These are phyloP conservation scores for Seira musarum DNA, from an alignment of 2,888 invertebrate genomes.

Conservation along the genomic window DNA sequence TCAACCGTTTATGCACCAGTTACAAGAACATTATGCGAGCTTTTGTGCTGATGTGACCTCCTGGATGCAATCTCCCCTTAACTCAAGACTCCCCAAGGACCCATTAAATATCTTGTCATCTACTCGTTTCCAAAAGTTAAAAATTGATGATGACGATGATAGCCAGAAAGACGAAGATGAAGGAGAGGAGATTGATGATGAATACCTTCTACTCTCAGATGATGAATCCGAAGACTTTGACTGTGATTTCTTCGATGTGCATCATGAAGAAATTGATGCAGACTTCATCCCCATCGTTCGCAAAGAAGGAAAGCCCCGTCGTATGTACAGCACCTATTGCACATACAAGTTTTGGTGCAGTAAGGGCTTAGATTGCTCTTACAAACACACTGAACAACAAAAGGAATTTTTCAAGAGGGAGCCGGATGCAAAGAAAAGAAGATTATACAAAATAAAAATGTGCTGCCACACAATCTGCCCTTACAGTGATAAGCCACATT, in stretches of 20 bases:
- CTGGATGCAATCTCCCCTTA: conserved; percentile 33
- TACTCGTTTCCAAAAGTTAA: conserved; percentile 29
- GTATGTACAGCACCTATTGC: conserved; percentile 53
- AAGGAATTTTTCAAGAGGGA: conserved; percentile 59
- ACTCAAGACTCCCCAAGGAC: background rate
- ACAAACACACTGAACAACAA: conserved; percentile 55
- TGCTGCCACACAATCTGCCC: conserved; percentile 35
- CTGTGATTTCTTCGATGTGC: conserved; percentile 40
- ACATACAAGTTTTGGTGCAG: conserved; percentile 55
- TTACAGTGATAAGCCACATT: conserved; percentile 41
- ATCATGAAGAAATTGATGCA: conserved; percentile 26
- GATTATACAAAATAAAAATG: conserved; percentile 51
- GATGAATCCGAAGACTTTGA: conserved; percentile 47
- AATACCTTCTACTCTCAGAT: conserved; percentile 18
- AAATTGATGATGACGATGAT: conserved; percentile 6
- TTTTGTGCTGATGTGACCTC: conserved; percentile 27
- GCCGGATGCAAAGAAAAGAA: conserved; percentile 35
- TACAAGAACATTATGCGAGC: conserved; percentile 23
- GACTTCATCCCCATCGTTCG: conserved; percentile 39
- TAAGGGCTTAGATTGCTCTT: conserved; percentile 48
- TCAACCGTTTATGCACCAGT: conserved; percentile 29
- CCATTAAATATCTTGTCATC: background rate
- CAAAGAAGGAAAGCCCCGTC: conserved; percentile 29
- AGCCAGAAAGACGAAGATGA: background rate
- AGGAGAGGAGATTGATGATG: conserved; percentile 12